These are phyloP conservation scores for Archips xylosteana DNA, from an alignment of 2,888 invertebrate genomes.

Conservation along the genomic window DNA sequence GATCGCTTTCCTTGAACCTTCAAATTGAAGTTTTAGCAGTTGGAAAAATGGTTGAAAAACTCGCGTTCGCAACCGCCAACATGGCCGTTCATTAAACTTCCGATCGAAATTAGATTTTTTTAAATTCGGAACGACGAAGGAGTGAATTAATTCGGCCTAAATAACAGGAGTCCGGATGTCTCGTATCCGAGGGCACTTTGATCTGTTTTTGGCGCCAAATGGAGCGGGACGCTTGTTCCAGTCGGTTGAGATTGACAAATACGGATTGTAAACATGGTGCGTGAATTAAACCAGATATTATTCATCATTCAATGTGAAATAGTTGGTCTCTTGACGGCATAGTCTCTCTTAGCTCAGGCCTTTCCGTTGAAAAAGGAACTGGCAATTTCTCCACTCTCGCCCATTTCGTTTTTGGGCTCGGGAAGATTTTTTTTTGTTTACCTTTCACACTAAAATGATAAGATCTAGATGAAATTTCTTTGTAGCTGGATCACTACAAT, in stretches of 20 bases:
- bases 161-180: slow-evolving; percentile 68
- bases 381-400: too few species aligned
- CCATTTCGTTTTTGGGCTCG: too few species aligned
- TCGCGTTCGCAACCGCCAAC: background rate
- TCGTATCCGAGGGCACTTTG: slow-evolving; percentile 72
- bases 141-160: slow-evolving; percentile 37
- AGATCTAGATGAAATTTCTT: too few species aligned
- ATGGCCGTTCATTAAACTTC: slow-evolving; percentile 11
- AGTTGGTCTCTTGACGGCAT: background rate
- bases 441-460: too few species aligned
- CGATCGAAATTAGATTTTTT: slow-evolving; percentile 12
- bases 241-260: slow-evolving; percentile 35
- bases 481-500: too few species aligned
- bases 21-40: too few species aligned
- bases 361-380: background rate
- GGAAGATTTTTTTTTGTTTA: too few species aligned
- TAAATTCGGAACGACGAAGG: slow-evolving; percentile 34
- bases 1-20: too few species aligned
- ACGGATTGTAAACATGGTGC: slow-evolving; percentile 20
- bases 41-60: background rate
- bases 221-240: slow-evolving; percentile 46
- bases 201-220: slow-evolving; percentile 76
- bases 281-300: slow-evolving; percentile 7
- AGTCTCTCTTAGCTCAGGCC: background rate
- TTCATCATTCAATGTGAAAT: background rate